A percentile compares a stretch with the other conserved stretches of the same genome.
These are phyloP conservation scores for Hydractinia echinata DNA, from an alignment of 30 jellyfish, hydroid and myxozoan species.

Conservation along the genomic window DNA sequence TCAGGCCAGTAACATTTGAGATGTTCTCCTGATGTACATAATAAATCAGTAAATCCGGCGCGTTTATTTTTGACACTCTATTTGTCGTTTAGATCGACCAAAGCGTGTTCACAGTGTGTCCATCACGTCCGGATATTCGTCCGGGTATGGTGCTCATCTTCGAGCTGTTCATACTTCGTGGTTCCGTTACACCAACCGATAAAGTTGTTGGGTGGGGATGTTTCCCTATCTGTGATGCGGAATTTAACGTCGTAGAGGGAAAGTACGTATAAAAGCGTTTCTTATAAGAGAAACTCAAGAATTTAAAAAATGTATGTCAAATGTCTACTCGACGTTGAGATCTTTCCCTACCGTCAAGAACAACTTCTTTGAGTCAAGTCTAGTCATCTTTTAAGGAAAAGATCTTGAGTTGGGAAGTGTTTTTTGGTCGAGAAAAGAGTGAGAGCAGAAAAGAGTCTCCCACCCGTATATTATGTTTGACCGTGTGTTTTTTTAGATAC, in stretches of 20 bases:
- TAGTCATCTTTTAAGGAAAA: too few relatives aligned
- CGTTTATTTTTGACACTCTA: not conserved
- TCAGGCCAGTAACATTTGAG: too few relatives aligned
- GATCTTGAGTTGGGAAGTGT: too few relatives aligned
- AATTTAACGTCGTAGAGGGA: conserved; percentile 83
- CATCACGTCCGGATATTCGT: conserved; percentile 87
- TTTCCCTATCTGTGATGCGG: conserved; percentile 93
- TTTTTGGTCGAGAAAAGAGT: too few relatives aligned
- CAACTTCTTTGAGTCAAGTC: too few relatives aligned
- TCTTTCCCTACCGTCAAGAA: too few relatives aligned
- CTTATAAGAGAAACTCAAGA: too few relatives aligned
- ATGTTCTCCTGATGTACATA: too few relatives aligned
- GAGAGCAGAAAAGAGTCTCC: too few relatives aligned
- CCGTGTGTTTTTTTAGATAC: conserved; percentile 42
- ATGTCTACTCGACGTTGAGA: too few relatives aligned
- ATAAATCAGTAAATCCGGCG: not conserved
- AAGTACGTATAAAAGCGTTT: conserved; percentile 42
- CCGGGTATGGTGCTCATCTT: conserved; percentile 89
- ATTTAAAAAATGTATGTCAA: too few relatives aligned
- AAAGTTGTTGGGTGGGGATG: conserved; percentile 98
- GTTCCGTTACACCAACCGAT: conserved; percentile 88
- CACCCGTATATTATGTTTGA: too few relatives aligned
- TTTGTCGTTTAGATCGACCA: conserved; percentile 67
- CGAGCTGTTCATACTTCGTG: conserved; percentile 81
- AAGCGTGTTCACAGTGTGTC: conserved; percentile 90